A percentile compares a stretch with the other conserved stretches of the same genome.
phyloP scores from a whole-genome alignment of 1,140 invertebrate genomes.

The Bactericera cockerelli region DNA sequence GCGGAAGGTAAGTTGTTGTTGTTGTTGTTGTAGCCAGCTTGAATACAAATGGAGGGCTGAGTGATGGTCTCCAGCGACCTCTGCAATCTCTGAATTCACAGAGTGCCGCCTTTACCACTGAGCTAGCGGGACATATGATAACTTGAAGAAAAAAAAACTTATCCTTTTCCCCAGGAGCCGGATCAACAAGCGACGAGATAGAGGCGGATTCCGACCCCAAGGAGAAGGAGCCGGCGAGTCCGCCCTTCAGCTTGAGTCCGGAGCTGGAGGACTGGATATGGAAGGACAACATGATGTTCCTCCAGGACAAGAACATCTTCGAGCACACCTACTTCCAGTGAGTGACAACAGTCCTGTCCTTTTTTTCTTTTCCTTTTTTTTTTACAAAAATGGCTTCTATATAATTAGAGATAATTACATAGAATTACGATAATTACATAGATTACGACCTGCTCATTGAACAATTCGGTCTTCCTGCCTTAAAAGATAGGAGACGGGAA shows the following conservation, averaged over 20 bases:
- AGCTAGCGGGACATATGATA: too few relatives aligned
- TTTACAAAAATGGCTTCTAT: conserved; percentile 3
- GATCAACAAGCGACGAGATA: conserved; percentile 23
- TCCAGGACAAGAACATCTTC: conserved; percentile 89
- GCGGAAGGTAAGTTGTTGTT: not conserved
- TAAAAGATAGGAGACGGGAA: too few relatives aligned
- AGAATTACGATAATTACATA: too few relatives aligned
- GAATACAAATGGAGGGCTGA: conserved; percentile 4
- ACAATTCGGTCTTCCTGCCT: too few relatives aligned
- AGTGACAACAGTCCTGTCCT: conserved; percentile 28
- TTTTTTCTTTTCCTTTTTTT: conserved; percentile 13
- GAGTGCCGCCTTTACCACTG: too few relatives aligned
- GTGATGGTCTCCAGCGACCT: too few relatives aligned
- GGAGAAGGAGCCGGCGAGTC: conserved; percentile 22
- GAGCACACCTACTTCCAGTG: conserved; percentile 88
- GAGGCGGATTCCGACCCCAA: conserved; percentile 19
- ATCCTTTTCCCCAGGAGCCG: conserved; percentile 30
- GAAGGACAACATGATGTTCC: conserved; percentile 89
- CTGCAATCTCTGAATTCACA: too few relatives aligned
- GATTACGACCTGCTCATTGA: too few relatives aligned
- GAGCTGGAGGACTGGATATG: conserved; percentile 83
- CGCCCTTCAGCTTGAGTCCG: conserved; percentile 45
- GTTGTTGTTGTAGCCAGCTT: conserved; percentile 5
- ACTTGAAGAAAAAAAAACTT: too few relatives aligned
- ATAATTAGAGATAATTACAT: too few relatives aligned